These are phyloP conservation scores for Gymnosoma rotundatum DNA, from an alignment of 2,888 invertebrate species.

Conservation along the genomic window DNA sequence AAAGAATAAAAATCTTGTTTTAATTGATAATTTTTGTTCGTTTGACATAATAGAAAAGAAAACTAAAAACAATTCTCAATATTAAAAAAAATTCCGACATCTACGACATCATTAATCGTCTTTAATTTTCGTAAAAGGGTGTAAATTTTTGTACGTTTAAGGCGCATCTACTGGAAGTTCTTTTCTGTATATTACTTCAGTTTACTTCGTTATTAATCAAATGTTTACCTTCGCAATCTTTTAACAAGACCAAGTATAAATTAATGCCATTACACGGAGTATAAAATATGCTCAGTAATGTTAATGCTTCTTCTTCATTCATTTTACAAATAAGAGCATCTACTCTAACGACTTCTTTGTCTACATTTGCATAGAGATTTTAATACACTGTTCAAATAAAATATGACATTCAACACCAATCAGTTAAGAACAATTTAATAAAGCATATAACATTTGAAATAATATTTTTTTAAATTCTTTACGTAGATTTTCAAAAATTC, in stretches of 20 bases:
- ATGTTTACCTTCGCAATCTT: conserved; percentile 36
- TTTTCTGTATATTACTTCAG: neutral
- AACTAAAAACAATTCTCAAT: conserved; percentile 27
- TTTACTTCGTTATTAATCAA: neutral
- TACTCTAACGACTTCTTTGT: conserved; percentile 27
- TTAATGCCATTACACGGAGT: conserved; percentile 19
- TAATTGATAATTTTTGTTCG: conserved; percentile 64
- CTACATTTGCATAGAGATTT: neutral
- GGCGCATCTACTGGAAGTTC: neutral
- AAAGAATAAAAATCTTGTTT: conserved; percentile 62
- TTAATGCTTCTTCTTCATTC: conserved; percentile 15
- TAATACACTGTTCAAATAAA: neutral
- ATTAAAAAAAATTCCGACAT: conserved; percentile 50
- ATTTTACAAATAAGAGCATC: conserved; percentile 22
- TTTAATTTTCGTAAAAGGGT: conserved; percentile 17
- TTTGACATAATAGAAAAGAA: conserved; percentile 50
- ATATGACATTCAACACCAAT: neutral
- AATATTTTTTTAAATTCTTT: too few species aligned
- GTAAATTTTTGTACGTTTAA: neutral
- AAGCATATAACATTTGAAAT: too few species aligned
- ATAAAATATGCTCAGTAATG: conserved; percentile 26
- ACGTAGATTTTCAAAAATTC: too few species aligned
- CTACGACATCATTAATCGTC: conserved; percentile 64
- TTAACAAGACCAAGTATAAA: conserved; percentile 49
- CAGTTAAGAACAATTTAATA: neutral